Percentiles rank a stretch among this genome's conserved stretches.
Conservation (phyloP, 2,888 invertebrate species). For the Luperina testacea region DNA sequence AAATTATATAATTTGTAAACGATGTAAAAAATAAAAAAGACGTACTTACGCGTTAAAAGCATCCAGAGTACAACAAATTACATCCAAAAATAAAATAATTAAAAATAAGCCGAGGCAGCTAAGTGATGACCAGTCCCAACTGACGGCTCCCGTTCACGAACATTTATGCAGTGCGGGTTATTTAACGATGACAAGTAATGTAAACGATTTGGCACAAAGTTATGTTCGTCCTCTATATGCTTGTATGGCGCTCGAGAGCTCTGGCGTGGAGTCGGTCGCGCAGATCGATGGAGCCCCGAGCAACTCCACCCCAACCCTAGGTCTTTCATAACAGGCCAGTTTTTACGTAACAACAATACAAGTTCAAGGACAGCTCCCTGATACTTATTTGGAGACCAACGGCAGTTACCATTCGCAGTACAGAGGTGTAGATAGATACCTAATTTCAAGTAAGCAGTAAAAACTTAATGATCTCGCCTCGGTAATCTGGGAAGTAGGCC, state of each 20-base stretch:
- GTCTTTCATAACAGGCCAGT: neutral
- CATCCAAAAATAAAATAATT: no score
- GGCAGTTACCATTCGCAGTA: neutral
- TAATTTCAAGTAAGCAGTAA: neutral
- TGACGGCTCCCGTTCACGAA: no score
- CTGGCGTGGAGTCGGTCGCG: slow-evolving; percentile 9
- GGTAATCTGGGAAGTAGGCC: neutral
- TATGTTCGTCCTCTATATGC: neutral
- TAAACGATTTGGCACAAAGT: neutral
- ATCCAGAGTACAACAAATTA: no score
- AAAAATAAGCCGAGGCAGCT: no score
- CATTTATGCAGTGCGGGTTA: neutral
- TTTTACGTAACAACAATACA: neutral
- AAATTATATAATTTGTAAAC: no score
- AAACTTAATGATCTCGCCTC: neutral
- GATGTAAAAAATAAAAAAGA: no score
- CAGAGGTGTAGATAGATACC: neutral
- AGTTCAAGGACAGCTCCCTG: neutral
- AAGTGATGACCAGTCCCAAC: no score
- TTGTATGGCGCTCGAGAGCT: neutral
- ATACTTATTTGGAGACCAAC: neutral
- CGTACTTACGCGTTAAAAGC: no score
- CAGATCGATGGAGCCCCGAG: slow-evolving; percentile 17
- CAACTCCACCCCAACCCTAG: neutral
- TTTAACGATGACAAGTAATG: neutral